These are phyloP conservation scores for Peromyscus maniculatus DNA, from an alignment of 2,113 vertebrate species.

Conservation along the genomic window DNA sequence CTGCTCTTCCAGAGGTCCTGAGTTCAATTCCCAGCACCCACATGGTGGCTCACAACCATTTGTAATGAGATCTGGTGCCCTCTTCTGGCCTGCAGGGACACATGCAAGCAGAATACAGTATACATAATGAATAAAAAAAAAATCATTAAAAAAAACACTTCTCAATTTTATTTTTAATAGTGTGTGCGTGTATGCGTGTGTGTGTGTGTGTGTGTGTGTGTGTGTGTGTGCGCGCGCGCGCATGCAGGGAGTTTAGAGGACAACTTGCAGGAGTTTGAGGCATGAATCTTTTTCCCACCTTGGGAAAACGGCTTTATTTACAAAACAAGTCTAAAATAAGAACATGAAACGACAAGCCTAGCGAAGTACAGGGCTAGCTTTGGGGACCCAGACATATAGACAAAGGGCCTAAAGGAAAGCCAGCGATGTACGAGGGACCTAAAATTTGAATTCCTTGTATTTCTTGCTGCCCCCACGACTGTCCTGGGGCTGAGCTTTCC, in stretches of 20 bases:
- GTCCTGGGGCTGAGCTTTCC: constrained; percentile 95
- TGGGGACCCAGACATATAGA: not conserved
- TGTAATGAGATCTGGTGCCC: no score
- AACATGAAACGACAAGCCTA: constrained; percentile 71
- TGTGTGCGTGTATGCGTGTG: no score
- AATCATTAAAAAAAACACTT: no score
- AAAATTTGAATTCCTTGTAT: constrained; percentile 98
- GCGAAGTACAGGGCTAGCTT: constrained; percentile 45
- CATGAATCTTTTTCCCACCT: constrained; percentile 39
- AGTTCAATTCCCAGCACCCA: no score
- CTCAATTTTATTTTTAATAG: not conserved
- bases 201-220: no score
- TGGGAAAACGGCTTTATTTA: constrained; percentile 84
- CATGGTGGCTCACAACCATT: no score
- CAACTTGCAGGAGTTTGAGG: no score
- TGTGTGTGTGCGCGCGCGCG: rapidly evolving
- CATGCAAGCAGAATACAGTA: no score
- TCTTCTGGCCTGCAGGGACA: no score
- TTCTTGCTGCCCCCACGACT: constrained; percentile 93
- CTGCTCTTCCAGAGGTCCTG: no score
- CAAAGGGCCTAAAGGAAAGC: not conserved
- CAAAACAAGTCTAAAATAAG: constrained; percentile 82
- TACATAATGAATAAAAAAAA: no score
- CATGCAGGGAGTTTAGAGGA: not conserved
- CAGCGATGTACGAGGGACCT: constrained; percentile 60